phyloP scores from a whole-genome alignment of 2,113 vertebrate genomes.

The Bettongia penicillata region DNA sequence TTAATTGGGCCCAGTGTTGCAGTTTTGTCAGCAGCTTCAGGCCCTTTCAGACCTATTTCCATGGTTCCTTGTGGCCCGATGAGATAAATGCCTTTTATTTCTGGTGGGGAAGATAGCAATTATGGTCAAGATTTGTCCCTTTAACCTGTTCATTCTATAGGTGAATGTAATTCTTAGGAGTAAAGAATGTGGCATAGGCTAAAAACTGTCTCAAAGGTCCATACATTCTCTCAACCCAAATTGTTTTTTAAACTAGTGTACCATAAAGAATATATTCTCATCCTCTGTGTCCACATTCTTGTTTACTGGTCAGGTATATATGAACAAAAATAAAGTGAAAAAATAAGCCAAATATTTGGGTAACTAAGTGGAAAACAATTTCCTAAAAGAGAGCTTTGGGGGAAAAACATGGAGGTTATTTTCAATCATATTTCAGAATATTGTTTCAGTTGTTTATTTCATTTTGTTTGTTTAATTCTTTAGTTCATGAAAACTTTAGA shows the following conservation, averaged over 20 bases:
- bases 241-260: neutral
- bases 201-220: neutral
- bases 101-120: constrained; percentile 39
- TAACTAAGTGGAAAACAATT: neutral
- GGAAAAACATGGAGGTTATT: constrained; percentile 6
- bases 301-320: neutral
- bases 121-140: constrained; percentile 12
- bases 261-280: neutral
- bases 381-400: constrained; percentile 2
- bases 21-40: constrained; percentile 78
- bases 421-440: constrained; percentile 23
- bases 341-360: constrained; percentile 3
- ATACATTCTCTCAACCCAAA: constrained; percentile 41
- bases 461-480: neutral
- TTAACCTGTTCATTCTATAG: constrained; percentile 25
- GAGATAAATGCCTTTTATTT: constrained; percentile 66
- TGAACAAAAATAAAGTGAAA: neutral
- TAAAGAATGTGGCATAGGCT: neutral
- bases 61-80: constrained; percentile 56
- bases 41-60: constrained; percentile 66
- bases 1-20: constrained; percentile 78
- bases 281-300: neutral
- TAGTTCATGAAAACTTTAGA: neutral
- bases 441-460: neutral
- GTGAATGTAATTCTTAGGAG: constrained; percentile 33